Evolutionary conservation across 2,888 invertebrate genomes (phyloP), one percentile per base, ranked within the genome.

Genomic region (Drosophila neotestacea): DNA sequence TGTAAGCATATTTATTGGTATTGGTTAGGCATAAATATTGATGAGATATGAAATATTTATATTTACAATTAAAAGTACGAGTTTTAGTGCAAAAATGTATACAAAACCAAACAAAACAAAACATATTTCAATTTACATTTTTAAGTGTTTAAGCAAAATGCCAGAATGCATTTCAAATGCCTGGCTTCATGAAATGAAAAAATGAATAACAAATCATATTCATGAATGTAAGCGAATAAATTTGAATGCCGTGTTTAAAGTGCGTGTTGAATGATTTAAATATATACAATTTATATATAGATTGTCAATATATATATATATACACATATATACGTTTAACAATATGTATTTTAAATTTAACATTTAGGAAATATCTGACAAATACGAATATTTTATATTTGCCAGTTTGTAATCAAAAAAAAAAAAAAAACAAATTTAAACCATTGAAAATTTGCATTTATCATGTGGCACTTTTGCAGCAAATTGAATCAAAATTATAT

Each of bases 61-160:
- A 78, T 76, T 62, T 75, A 75, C 65, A 77, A 71, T 78, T 62
- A 77, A 65, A 71, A 58, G 54, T 54, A 58, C 61, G 56, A 44
- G 34, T 44, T 44, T 7, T 70, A 68, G 69, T 55, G 69, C 52
- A 68, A 76, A 66, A 70, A 63, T 28, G 38, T 60, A 60, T 38
- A 60, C 39, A 58, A 27, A 50, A 46, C 11, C 28, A 36, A 16
- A 59, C 34, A 44, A 39, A 55, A 16, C 47, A 34, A 50, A 27
- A 65, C 52, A 61, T 67, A 78, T 80, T 78, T 78, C 75, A 76
- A 84, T 84, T 80, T 84, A 78, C 80, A 84, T 81, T 67, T 80
- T 77, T 81, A 86, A 85, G 82, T 85, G 82, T 85, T 87, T 81
- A 75, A 84, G 75, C 73, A 75, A 77, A 83, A 85, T 69, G 86